Evolutionary conservation across 2,888 invertebrate genomes (phyloP), one percentile per base, ranked within the genome.

Genomic region (Mythimna albipuncta): DNA sequence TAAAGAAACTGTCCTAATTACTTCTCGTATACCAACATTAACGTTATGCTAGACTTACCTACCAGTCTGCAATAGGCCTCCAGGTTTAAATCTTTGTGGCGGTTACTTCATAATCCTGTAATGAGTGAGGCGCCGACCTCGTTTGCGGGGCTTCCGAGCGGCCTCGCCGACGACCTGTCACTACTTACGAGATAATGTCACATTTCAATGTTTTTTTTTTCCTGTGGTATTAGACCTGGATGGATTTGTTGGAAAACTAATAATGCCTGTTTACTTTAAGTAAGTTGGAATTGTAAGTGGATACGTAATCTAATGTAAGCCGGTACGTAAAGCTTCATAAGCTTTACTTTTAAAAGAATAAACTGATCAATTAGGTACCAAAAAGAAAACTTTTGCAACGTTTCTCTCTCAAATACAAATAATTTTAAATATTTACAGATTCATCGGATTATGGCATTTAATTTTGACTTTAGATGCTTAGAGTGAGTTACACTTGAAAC

Each of bases 91-190:
- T 95, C 95, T 93, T 93, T 89, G 91, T 90, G 88, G 91, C 87
- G 92, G 93, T 90, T 87, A 84, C 85, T 88, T 86, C 83, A 87
- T 95, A 96, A 95, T 95, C 95, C 93, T 94, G 93, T 95, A 94
- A 95, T 84, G 90, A 90, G 91, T 90, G 87, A 89, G 95, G 95
- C 95, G 94, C 94, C 96, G 95, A 90, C 94, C 95, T 94, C 94
- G 85, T 92, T 95, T 86, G 86, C 90, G 91, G 67, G 96, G 95
- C 93, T 96, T 95, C 96, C 75, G 77, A 62, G 77, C 83, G 91
- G 89, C 93, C 92, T 92, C 91, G 87, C 82, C 77, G 59, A 85
- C 88, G 85, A 88, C 88, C 87, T 82, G 70, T 88, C 88, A 84
- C 85, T 88, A 83, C 86, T 86, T 89, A 88, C 55, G 62, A 82